These are phyloP conservation scores for Lathamus discolor DNA, from an alignment of 2,113 vertebrate species.

Conservation along the genomic window DNA sequence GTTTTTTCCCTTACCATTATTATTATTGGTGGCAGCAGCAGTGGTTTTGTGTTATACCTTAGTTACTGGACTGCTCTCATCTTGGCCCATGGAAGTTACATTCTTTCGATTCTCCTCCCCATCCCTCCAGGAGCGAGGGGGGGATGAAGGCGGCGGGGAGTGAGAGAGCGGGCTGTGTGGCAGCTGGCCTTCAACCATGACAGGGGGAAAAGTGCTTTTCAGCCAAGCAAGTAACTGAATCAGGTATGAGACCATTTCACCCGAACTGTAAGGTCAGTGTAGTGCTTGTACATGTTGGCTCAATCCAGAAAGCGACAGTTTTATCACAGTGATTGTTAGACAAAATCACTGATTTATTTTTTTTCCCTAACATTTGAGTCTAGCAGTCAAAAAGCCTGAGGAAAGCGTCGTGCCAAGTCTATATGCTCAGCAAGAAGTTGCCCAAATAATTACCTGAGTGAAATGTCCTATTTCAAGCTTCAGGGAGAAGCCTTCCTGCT, in stretches of 20 bases:
- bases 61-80: too few species aligned
- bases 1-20: too few species aligned
- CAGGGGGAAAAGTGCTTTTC: neutral
- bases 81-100: too few species aligned
- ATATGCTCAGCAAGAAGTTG: neutral
- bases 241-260: neutral
- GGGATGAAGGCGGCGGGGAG: too few species aligned
- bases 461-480: neutral
- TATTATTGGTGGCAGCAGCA: too few species aligned
- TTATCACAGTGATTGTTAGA: neutral
- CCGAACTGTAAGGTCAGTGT: neutral
- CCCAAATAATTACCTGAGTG: neutral
- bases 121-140: too few species aligned
- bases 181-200: too few species aligned
- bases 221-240: neutral
- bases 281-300: accelerated
- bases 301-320: neutral
- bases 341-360: neutral
- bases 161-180: too few species aligned
- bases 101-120: too few species aligned
- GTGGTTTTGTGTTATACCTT: too few species aligned
- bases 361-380: neutral
- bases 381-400: neutral
- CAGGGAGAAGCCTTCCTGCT: neutral
- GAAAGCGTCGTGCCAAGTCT: neutral